Conservation (phyloP, 2,113 vertebrate genomes). For the Myrmecobius fasciatus region DNA sequence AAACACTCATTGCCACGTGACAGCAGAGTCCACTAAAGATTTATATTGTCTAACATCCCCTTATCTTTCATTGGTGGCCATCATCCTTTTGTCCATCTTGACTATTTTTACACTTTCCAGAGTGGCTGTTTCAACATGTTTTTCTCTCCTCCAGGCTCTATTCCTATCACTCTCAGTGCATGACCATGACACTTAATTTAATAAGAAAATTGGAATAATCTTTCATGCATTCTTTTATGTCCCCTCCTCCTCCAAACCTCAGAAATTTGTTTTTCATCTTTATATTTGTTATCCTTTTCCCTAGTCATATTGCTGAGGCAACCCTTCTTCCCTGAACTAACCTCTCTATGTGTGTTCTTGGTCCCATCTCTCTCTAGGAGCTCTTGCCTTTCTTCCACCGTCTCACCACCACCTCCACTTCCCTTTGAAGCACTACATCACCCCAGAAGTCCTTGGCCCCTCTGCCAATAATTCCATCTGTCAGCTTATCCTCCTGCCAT, state of each 20-base stretch:
- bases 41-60: background rate
- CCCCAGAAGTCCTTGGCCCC: background rate
- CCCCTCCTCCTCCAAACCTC: background rate
- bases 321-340: background rate
- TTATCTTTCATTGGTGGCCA: background rate
- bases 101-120: background rate
- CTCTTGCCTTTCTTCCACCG: background rate
- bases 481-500: background rate
- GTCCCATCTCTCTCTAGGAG: background rate
- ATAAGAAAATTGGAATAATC: background rate
- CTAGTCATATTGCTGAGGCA: background rate
- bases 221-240: background rate
- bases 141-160: background rate
- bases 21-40: background rate
- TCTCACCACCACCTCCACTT: background rate
- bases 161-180: background rate
- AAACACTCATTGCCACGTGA: background rate
- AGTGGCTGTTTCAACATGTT: background rate
- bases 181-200: background rate
- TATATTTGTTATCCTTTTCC: background rate
- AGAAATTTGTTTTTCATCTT: background rate
- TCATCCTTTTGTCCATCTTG: background rate
- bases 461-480: background rate
- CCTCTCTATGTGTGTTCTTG: background rate
- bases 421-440: background rate